These are phyloP conservation scores for Sturmia bella DNA, from an alignment of 2,888 invertebrate genomes.

Conservation along the genomic window DNA sequence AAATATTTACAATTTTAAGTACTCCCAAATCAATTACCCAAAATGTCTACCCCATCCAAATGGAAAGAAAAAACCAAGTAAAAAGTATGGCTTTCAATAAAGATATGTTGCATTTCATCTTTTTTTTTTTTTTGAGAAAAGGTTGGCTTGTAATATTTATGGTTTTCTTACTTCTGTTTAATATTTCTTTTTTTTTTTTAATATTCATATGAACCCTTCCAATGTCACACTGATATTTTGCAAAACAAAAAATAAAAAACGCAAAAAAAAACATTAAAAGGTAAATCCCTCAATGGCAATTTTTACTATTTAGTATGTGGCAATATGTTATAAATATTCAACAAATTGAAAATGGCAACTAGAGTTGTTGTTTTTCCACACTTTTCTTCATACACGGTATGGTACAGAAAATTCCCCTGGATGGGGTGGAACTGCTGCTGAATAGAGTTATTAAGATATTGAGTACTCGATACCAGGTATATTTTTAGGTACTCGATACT, in stretches of 20 bases:
- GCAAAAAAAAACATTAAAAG: constrained; percentile 33
- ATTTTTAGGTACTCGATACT: too few relatives aligned
- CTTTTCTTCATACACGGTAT: too few relatives aligned
- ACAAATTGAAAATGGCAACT: constrained; percentile 50
- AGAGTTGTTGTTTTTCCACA: too few relatives aligned
- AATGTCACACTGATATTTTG: constrained; percentile 60
- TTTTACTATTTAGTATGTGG: constrained; percentile 44
- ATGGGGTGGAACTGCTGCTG: too few relatives aligned
- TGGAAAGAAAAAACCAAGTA: constrained; percentile 23
- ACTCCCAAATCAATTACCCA: constrained; percentile 40
- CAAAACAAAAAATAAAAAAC: constrained; percentile 8
- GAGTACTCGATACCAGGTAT: too few relatives aligned
- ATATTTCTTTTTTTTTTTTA: constrained; percentile 30
- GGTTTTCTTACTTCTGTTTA: constrained; percentile 31
- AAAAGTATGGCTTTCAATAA: constrained; percentile 52
- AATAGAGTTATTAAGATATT: too few relatives aligned
- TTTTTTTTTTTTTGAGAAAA: constrained; percentile 29
- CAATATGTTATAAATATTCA: constrained; percentile 47
- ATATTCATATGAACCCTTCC: constrained; percentile 61
- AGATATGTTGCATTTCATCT: constrained; percentile 25
- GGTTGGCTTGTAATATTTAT: constrained; percentile 49
- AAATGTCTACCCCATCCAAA: constrained; percentile 35
- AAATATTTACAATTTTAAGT: constrained; percentile 18
- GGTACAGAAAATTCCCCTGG: too few relatives aligned
- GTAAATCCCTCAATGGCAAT: constrained; percentile 62